Conservation (phyloP, 2,888 invertebrate genomes). For the Erynnis tages region DNA sequence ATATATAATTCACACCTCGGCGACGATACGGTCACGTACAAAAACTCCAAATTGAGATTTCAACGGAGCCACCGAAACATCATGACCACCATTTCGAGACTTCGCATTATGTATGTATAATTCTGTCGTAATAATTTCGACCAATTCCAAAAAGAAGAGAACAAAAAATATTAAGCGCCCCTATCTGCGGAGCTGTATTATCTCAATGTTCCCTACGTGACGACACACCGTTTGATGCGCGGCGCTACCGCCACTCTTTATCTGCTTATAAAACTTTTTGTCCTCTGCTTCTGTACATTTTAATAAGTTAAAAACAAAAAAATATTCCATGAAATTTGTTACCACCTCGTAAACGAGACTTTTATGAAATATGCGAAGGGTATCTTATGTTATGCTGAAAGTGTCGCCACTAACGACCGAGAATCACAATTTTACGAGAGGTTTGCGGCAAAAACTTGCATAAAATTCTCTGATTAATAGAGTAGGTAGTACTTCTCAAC, state of each 20-base stretch:
- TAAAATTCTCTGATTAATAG: not conserved
- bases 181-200: conserved; percentile 60
- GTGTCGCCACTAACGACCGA: conserved; percentile 18
- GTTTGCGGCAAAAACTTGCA: not conserved
- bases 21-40: conserved; percentile 49
- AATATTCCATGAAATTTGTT: conserved; percentile 69
- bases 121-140: conserved; percentile 55
- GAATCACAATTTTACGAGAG: not conserved
- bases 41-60: conserved; percentile 52
- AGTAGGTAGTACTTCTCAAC: not conserved
- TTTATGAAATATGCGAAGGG: conserved; percentile 52
- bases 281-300: conserved; percentile 74
- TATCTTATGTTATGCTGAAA: conserved; percentile 31
- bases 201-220: conserved; percentile 72
- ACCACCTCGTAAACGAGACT: conserved; percentile 61
- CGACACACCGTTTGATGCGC: conserved; percentile 60
- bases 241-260: conserved; percentile 64
- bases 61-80: conserved; percentile 51
- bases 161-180: conserved; percentile 69
- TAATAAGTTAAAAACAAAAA: conserved; percentile 62
- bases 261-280: conserved; percentile 64
- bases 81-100: conserved; percentile 53
- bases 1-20: conserved; percentile 39
- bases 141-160: conserved; percentile 62
- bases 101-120: conserved; percentile 57